These are phyloP conservation scores for Tenodera sinensis DNA, from an alignment of 2,888 invertebrate genomes.

Conservation along the genomic window DNA sequence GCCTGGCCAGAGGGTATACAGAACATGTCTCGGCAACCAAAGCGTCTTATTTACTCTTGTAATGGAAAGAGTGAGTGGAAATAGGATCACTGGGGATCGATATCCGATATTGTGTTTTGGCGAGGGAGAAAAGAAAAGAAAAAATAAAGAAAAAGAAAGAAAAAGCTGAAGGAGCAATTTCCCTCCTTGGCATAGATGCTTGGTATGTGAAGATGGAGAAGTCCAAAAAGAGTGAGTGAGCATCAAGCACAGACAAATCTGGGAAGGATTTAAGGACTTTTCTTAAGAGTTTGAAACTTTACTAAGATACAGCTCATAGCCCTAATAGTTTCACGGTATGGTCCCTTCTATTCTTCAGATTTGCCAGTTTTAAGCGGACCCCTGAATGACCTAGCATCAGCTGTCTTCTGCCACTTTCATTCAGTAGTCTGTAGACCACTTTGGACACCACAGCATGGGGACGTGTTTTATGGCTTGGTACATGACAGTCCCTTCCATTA, in stretches of 20 bases:
- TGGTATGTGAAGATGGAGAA: neutral
- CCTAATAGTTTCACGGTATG: too few species aligned
- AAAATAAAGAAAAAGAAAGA: neutral
- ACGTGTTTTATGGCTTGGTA: too few species aligned
- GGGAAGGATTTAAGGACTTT: neutral
- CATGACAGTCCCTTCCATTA: too few species aligned
- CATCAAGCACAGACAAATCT: neutral
- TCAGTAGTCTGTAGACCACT: too few species aligned
- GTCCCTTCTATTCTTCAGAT: too few species aligned
- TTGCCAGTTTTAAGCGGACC: too few species aligned
- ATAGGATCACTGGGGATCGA: slow-evolving; percentile 17
- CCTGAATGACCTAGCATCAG: too few species aligned
- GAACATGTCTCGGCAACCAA: slow-evolving; percentile 12
- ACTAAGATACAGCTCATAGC: neutral
- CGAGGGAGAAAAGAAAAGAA: neutral
- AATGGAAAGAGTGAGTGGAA: slow-evolving; percentile 23
- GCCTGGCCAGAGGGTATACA: neutral
- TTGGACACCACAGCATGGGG: too few species aligned
- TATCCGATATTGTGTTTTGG: slow-evolving; percentile 8
- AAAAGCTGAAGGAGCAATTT: neutral
- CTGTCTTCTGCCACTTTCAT: too few species aligned
- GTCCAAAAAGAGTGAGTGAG: neutral
- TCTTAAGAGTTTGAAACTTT: too few species aligned
- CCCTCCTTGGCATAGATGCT: neutral
- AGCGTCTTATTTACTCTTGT: slow-evolving; percentile 21